Conservation (phyloP, 2,797 vertebrate species). For the Etheostoma perlongum region DNA sequence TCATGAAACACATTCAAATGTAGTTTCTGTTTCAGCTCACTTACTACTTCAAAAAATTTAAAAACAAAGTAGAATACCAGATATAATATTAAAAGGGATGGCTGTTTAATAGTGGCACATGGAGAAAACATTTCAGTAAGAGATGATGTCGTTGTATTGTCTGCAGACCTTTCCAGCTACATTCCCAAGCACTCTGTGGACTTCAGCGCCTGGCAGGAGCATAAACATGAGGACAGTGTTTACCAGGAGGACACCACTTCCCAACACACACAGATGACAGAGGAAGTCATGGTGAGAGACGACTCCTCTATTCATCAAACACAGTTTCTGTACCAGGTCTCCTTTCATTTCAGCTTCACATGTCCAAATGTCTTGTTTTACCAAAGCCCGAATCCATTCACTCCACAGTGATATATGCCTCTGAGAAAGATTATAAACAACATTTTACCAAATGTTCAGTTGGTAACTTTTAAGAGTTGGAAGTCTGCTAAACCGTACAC, state of each 20-base stretch:
- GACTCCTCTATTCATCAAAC: neutral
- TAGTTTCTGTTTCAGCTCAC: neutral
- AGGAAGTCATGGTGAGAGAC: slow-evolving; percentile 91
- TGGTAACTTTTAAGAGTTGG: too few relatives aligned
- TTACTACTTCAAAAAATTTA: neutral
- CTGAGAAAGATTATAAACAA: too few relatives aligned
- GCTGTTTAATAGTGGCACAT: neutral
- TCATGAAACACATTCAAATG: slow-evolving; percentile 7
- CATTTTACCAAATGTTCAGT: too few relatives aligned
- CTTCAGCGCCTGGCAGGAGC: slow-evolving; percentile 93
- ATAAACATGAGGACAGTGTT: slow-evolving; percentile 83
- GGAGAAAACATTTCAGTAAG: neutral
- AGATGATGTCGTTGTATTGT: neutral
- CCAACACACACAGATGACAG: slow-evolving; percentile 68
- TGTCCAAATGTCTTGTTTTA: too few relatives aligned
- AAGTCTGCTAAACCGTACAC: too few relatives aligned
- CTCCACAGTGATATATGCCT: too few relatives aligned
- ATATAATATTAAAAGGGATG: neutral
- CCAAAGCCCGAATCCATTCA: too few relatives aligned
- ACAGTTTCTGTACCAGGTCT: neutral
- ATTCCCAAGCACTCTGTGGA: slow-evolving; percentile 93
- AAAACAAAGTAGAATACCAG: neutral
- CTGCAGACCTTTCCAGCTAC: slow-evolving; percentile 91
- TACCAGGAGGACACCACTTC: slow-evolving; percentile 59
- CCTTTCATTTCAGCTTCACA: too few relatives aligned